Evolutionary conservation across 2,113 vertebrate genomes (phyloP).

Genomic region (Paramisgurnus dabryanus): DNA sequence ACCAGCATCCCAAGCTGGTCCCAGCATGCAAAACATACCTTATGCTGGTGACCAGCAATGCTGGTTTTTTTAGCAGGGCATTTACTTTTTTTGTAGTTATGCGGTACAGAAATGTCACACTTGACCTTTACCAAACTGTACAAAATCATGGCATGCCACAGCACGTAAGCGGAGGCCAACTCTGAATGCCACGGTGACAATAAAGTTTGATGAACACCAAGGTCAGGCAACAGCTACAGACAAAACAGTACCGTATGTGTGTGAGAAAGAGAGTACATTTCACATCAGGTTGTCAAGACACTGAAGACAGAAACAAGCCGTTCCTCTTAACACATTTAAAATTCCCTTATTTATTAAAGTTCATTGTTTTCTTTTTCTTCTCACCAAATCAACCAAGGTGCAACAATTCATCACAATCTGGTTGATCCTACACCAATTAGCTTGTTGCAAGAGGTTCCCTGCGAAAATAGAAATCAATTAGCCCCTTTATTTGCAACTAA

Average conservation of each 20-base stretch:
- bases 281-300: slow-evolving; percentile 15
- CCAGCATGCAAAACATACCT: too few species aligned
- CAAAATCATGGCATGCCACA: slow-evolving; percentile 6
- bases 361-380: neutral
- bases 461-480: slow-evolving; percentile 54
- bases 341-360: neutral
- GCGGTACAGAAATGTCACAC: neutral
- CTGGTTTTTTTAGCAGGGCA: too few species aligned
- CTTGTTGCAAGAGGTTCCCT: slow-evolving; percentile 41
- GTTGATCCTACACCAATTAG: slow-evolving; percentile 46
- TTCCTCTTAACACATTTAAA: slow-evolving; percentile 10
- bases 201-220: slow-evolving; percentile 49
- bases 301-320: neutral
- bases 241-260: slow-evolving; percentile 2
- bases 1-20: too few species aligned
- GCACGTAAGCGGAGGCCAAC: slow-evolving; percentile 14
- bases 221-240: slow-evolving; percentile 39
- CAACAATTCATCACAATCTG: slow-evolving; percentile 54
- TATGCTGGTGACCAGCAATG: too few species aligned
- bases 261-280: slow-evolving; percentile 27
- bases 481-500: slow-evolving; percentile 56
- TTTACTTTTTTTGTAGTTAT: too few species aligned
- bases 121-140: neutral
- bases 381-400: slow-evolving; percentile 19
- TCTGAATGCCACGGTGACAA: slow-evolving; percentile 43